Base-by-base conservation (phyloP, 2,888 invertebrate genomes). In the Syrphus vitripennis region DNA sequence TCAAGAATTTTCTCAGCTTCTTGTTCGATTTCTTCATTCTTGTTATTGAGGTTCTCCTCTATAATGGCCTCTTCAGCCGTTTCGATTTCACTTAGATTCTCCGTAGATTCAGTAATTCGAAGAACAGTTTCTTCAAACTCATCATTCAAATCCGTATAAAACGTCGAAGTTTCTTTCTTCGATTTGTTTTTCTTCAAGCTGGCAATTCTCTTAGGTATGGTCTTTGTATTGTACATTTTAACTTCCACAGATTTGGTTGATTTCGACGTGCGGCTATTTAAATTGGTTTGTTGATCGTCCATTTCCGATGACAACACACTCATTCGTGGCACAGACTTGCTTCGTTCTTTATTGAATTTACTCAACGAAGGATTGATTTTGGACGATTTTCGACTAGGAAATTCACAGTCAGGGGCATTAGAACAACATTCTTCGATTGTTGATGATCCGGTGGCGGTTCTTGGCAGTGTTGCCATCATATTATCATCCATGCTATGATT, bases 191-290 rank as follows among this genome's bases (percentile, higher is more conserved):
- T 95, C 89, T 95, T 95, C 63, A 95, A 91, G 90, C 95, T 95
- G n/a, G 94, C 94, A 89, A 95, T 95, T 90, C 95, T 94, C 92
- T 95, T 95, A 90, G 95, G 95, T 91, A 95, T 93, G 14, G 95
- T 94, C 93, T 95, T 95, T 53, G 94, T 93, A 88, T 94, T 95
- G 89, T 95, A 95, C 93, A 94, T 94, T 90, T 94, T 94, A 50
- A 94, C 93, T 91, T 94, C 94, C 88, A 94, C 88, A 42, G 89
- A 90, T 80, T 93, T 93, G 21, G 89, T 93, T 19, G 88, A 89
- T 87, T 91, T 92, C 29, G 84, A 86, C 77, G 90, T 90, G 10
- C 89, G 90, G 16, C 90, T 88, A 74, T 90, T 90, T 9, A 90
- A 83, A 83, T 90, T 90, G 4, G 19, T 89, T 80, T 83, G 75